Evolutionary conservation across 2,113 vertebrate species (phyloP).

Genomic region (Nothocercus nigrocapillus): DNA sequence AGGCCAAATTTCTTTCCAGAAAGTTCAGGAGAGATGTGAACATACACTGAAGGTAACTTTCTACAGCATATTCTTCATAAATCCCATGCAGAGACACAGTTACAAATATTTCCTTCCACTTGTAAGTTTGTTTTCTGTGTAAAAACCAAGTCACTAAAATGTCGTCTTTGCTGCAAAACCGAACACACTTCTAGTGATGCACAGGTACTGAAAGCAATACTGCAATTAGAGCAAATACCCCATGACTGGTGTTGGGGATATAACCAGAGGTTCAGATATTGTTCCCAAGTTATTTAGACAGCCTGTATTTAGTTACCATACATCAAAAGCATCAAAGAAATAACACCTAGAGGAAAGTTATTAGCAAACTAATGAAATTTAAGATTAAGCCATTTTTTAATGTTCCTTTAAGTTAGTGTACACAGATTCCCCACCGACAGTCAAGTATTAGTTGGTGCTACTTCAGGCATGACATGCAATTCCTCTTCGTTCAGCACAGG

Average conservation of each 20-base stretch:
- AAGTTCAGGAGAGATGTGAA: not conserved
- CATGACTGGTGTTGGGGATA: not conserved
- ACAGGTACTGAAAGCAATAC: not conserved
- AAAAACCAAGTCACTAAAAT: constrained; percentile 22
- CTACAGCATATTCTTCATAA: not conserved
- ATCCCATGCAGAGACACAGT: not conserved
- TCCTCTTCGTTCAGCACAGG: not conserved
- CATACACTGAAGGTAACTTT: not conserved
- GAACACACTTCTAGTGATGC: not conserved
- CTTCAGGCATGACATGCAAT: not conserved
- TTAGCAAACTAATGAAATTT: not conserved
- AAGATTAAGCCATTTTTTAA: not conserved
- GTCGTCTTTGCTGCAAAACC: not conserved
- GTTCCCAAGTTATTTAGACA: not conserved
- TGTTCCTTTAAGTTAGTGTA: too few species aligned
- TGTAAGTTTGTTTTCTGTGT: not conserved
- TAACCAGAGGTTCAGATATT: not conserved
- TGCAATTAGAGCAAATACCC: not conserved
- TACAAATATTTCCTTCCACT: accelerated
- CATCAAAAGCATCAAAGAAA: not conserved
- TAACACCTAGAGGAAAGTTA: not conserved
- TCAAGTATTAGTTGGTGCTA: not conserved
- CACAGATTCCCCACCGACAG: not conserved
- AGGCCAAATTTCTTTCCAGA: not conserved
- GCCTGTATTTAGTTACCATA: not conserved